A percentile compares a stretch with the other conserved stretches of the same genome.
These are phyloP conservation scores for Alexandromys oeconomus DNA, from an alignment of 2,797 vertebrate genomes.

Conservation along the genomic window DNA sequence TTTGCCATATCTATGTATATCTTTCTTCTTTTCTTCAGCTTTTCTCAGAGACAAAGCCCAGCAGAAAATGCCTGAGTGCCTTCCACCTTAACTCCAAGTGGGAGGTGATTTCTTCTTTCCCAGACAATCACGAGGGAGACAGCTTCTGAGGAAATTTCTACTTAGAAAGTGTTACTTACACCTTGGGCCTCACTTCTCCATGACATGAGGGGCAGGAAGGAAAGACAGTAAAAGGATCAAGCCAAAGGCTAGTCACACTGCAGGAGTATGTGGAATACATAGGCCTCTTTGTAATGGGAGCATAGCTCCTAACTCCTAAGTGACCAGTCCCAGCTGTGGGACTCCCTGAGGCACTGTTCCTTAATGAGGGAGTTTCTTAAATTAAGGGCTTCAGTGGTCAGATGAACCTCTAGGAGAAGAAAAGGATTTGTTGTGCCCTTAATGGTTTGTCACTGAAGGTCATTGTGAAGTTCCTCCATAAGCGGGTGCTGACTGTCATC, in stretches of 20 bases:
- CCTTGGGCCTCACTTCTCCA: neutral
- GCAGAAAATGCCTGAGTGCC: neutral
- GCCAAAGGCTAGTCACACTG: neutral
- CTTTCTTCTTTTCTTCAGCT: neutral
- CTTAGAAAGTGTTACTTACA: neutral
- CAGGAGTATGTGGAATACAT: fast-evolving
- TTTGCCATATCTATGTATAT: neutral
- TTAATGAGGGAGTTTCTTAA: neutral
- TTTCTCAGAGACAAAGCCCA: neutral
- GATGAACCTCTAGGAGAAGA: neutral
- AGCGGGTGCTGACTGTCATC: neutral
- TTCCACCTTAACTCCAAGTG: neutral
- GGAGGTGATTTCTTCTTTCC: neutral
- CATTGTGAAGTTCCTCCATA: neutral
- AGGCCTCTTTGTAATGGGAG: neutral
- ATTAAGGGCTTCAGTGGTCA: neutral
- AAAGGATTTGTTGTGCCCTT: neutral
- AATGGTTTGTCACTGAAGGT: neutral
- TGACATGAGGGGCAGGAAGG: too few relatives aligned
- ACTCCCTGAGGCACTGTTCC: neutral
- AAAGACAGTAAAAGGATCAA: neutral
- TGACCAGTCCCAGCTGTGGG: neutral
- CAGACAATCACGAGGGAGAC: neutral
- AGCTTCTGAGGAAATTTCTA: neutral
- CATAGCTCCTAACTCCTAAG: neutral